A percentile compares a stretch with the other conserved stretches of the same genome.
Evolutionary conservation across 1,140 invertebrate genomes (phyloP).

Genomic region (Drosophila fuyamai): DNA sequence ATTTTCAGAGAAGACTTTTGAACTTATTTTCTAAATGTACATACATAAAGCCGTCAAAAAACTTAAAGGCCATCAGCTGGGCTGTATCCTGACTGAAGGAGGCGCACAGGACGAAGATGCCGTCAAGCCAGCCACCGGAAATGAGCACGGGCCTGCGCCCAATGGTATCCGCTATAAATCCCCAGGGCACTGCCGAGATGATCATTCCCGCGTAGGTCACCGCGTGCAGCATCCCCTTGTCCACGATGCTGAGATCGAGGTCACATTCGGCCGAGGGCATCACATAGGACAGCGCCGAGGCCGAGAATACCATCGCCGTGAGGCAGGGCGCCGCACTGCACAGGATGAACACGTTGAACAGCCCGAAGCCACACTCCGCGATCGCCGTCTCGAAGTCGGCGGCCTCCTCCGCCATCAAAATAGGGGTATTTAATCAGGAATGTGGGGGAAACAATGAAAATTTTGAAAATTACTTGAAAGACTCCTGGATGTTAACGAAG

Average conservation of each 20-base stretch:
- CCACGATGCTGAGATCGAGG: constrained; percentile 87
- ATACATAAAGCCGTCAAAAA: constrained; percentile 91
- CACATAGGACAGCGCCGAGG: constrained; percentile 88
- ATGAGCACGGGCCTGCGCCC: constrained; percentile 90
- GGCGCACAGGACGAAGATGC: constrained; percentile 88
- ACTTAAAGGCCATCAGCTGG: constrained; percentile 90
- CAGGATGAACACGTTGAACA: constrained; percentile 88
- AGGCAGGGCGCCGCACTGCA: constrained; percentile 87
- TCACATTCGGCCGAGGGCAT: constrained; percentile 90
- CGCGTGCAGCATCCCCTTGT: constrained; percentile 89
- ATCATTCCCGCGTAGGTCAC: constrained; percentile 92
- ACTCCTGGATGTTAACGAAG: neutral
- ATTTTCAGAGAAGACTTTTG: neutral
- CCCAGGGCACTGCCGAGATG: constrained; percentile 92
- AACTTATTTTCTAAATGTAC: neutral
- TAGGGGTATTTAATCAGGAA: too few species aligned
- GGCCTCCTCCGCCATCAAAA: constrained; percentile 39
- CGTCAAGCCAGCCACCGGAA: constrained; percentile 89
- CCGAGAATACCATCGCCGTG: constrained; percentile 88
- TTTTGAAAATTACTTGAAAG: constrained; percentile 26
- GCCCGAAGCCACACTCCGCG: constrained; percentile 87
- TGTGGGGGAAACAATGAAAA: neutral
- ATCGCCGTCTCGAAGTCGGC: constrained; percentile 88
- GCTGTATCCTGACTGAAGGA: constrained; percentile 89
- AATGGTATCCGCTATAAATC: constrained; percentile 91